Conservation (phyloP, 1,140 invertebrate genomes). For the Melitaea cinxia region DNA sequence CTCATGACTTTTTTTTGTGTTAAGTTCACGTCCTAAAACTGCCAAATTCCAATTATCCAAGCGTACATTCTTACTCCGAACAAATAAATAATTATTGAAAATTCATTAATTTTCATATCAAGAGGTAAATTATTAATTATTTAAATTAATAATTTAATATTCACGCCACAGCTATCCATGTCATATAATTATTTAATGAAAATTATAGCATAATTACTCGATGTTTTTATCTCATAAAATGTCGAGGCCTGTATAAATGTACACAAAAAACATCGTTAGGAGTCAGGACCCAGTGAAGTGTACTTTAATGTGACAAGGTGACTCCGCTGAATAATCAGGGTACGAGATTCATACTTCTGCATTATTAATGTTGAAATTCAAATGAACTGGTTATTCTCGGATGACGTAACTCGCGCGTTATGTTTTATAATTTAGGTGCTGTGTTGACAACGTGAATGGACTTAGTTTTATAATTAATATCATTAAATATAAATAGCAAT, state of each 20-base stretch:
- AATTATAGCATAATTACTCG: not conserved
- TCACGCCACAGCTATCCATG: not conserved
- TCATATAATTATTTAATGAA: slow-evolving; percentile 1
- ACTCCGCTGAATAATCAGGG: not conserved
- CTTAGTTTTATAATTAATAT: too few species aligned
- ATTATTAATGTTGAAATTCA: not conserved
- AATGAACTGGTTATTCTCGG: too few species aligned
- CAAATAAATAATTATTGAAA: slow-evolving; percentile 1
- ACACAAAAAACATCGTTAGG: slow-evolving; percentile 16
- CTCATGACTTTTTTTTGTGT: too few species aligned
- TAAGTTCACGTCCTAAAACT: too few species aligned
- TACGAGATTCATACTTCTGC: not conserved
- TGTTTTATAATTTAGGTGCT: too few species aligned
- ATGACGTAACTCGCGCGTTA: too few species aligned
- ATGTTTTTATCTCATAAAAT: not conserved
- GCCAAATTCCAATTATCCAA: too few species aligned
- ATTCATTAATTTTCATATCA: slow-evolving; percentile 2
- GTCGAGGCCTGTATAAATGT: not conserved
- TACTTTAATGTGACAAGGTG: not conserved
- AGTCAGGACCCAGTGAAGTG: slow-evolving; percentile 7
- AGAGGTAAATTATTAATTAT: slow-evolving; percentile 1
- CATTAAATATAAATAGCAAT: too few species aligned
- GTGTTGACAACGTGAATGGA: too few species aligned
- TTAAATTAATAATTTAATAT: slow-evolving; percentile 2
- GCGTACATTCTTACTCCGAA: not conserved